Base-by-base conservation (phyloP, 2,888 invertebrate species). In the Ectemnius continuus region DNA sequence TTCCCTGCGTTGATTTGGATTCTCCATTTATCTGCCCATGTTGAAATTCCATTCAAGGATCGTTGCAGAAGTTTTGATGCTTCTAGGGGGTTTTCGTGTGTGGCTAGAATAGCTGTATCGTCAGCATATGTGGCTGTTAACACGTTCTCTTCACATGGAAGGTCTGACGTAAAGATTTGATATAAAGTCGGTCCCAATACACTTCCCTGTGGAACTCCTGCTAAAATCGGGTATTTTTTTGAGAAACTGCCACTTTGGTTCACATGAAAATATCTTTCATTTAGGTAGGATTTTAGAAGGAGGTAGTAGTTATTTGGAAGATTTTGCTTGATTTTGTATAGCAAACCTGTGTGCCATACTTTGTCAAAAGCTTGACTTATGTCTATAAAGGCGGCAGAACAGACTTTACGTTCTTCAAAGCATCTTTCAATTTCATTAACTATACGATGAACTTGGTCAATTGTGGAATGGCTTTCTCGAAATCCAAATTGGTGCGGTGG, bases 181-280 rank as follows among this genome's bases (percentile, higher is more conserved):
- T 64, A 64, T 52, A 45, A 56, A 2, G 16, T 0, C 13, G 36
- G 45, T n/a, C 18, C 16, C 1, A 64, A 16, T 11, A 57, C 64
- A 28, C 57, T 57, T 14, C 57, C 61, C 48, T 61, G 52, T 5
- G 67, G 67, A 13, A 67, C 67, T 4, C 52, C 67, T 11, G 67
- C 4, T 26, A 26, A 5, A 2, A 67, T 52, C n/a, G 3, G n/a
- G 4, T 67, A 1, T 11, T 59, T 4, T 1, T 26, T 20, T 13
- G 36, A 60, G 20, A 14, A 23, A 0, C 4, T 18, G 13, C 16
- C 67, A 3, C 28, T 52, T 8, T 26, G 26, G 13, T 26, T 60
- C n/a, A 67, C 18, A 2, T 28, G 8, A 20, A 67, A 60, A 5
- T 18, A 28, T n/a, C 36, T 47, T 2, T 67, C 36, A 6, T 2